phyloP scores from a whole-genome alignment of 2,888 invertebrate genomes.

The Nomada hirtipes region DNA sequence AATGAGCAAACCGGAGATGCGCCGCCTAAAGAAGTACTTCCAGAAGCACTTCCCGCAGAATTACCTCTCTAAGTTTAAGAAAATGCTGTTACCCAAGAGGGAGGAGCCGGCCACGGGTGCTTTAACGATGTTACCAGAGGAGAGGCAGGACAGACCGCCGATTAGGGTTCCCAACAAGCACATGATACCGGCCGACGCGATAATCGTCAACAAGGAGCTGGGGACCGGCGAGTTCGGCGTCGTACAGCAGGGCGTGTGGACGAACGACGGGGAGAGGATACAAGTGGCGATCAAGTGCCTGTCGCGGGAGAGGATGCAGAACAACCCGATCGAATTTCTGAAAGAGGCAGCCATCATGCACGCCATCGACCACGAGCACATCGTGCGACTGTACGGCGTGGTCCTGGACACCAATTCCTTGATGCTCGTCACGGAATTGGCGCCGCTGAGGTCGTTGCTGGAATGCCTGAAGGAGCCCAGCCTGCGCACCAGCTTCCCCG shows the following conservation, averaged over 20 bases:
- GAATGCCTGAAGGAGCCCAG: slow-evolving; percentile 98
- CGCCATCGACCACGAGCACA: slow-evolving; percentile 97
- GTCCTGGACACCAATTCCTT: slow-evolving; percentile 96
- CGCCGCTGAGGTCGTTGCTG: slow-evolving; percentile 96
- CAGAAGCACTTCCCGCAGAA: slow-evolving; percentile 97
- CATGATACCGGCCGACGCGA: slow-evolving; percentile 93
- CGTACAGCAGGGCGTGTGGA: slow-evolving; percentile 99
- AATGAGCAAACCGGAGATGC: slow-evolving; percentile 97
- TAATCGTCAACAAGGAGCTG: slow-evolving; percentile 96
- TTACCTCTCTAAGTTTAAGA: slow-evolving; percentile 96
- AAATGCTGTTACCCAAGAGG: slow-evolving; percentile 88
- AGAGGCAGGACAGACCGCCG: slow-evolving; percentile 82
- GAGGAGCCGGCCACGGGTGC: slow-evolving; percentile 82
- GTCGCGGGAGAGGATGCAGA: slow-evolving; percentile 97
- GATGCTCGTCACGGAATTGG: slow-evolving; percentile 95
- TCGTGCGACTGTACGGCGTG: slow-evolving; percentile 98
- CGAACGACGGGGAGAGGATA: slow-evolving; percentile 95
- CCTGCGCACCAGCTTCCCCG: slow-evolving; percentile 95
- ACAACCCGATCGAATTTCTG: slow-evolving; percentile 97
- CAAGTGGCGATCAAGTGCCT: slow-evolving; percentile 99
- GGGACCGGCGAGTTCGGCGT: slow-evolving; percentile 99
- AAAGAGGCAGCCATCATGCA: slow-evolving; percentile 99
- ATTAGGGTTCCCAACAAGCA: slow-evolving; percentile 92
- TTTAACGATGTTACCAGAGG: slow-evolving; percentile 81
- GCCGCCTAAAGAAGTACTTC: slow-evolving; percentile 96